Evolutionary conservation across 2,888 invertebrate genomes (phyloP), one percentile per base, ranked within the genome.

Genomic region (Eulithis prunata): DNA sequence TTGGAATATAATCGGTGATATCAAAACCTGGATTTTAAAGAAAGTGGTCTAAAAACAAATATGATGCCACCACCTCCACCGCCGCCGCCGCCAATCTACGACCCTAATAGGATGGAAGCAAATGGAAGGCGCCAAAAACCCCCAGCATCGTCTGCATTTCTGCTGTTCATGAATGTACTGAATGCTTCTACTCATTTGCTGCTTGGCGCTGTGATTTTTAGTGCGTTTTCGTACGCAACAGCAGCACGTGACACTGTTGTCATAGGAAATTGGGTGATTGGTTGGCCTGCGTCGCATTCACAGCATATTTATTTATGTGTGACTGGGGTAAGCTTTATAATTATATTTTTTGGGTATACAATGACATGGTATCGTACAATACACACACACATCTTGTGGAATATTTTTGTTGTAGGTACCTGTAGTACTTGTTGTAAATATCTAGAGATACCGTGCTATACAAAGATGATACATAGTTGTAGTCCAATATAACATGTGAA

Each of bases 221-320:
- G 72, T 70, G 80, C 81, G 1, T 72, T 84, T 3, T 53, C 70
- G 1, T 71, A 72, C 43, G 75, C 71, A 3, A 77, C 45, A 6
- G 21, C 21, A 4, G 28, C 41, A 2, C 52, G 14, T 2, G 32
- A n/a, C 4, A 2, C 41, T n/a, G 1, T 55, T 5, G 8, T 3
- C 10, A 55, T 61, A 47, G 61, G 54, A 45, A n/a, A 6, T 10
- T 41, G 45, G 53, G 21, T 21, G 32, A n/a, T 61, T 4, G 12
- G 32, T 2, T 61, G 21, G 46, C 21, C 32, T 0, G 14, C 54
- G 0, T 54, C 61, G 10, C 47, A 77, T 0, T 58, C 66, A 5
- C 80, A 78, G 59, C 89, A 89, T 66, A 75, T 89, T 28, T 85
- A 81, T 67, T 75, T 88, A 54, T 82, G 85, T 74, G 80, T 83